phyloP scores from a whole-genome alignment of 2,888 invertebrate species.

The Fragum fragum region DNA sequence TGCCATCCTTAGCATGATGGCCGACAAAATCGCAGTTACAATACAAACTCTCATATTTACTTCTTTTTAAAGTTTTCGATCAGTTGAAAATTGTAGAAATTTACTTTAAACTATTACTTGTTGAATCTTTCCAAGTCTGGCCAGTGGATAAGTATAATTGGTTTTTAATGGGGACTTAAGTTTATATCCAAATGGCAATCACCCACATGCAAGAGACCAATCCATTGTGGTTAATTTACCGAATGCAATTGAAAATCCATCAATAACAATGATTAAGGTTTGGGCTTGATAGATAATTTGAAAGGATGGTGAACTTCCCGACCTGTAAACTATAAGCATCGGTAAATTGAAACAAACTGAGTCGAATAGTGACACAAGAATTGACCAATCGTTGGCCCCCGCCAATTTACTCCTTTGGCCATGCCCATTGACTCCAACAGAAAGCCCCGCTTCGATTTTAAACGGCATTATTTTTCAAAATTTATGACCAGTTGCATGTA shows the following conservation, averaged over 20 bases:
- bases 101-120: not conserved
- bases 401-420: too few species aligned
- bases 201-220: not conserved
- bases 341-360: too few species aligned
- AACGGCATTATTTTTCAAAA: too few species aligned
- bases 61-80: too few species aligned
- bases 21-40: not conserved
- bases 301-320: not conserved
- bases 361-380: too few species aligned
- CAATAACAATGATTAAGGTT: not conserved
- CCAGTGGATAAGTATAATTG: not conserved
- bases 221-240: conserved; percentile 3
- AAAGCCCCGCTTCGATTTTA: too few species aligned
- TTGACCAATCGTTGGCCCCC: too few species aligned
- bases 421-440: too few species aligned
- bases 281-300: not conserved
- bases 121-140: not conserved
- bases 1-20: not conserved
- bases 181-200: not conserved
- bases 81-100: not conserved
- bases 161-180: not conserved
- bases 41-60: too few species aligned
- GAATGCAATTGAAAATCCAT: not conserved
- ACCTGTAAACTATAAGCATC: not conserved
- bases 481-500: too few species aligned